Conservation (phyloP, 1,140 invertebrate genomes). For the Drosophila tropicalis region DNA sequence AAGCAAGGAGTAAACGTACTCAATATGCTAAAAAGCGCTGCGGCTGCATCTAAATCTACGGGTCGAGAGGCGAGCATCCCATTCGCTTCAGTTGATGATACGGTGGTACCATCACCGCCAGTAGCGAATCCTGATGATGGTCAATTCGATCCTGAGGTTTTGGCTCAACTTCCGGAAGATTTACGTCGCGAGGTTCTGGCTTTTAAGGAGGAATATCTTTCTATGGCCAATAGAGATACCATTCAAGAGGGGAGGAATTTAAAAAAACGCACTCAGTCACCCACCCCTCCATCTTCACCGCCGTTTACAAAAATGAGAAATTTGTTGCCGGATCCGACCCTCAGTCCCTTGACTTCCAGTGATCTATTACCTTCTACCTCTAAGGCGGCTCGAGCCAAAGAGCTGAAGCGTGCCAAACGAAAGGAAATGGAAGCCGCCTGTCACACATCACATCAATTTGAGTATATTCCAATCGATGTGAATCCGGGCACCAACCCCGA, state of each 20-base stretch:
- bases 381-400: conserved; percentile 29
- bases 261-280: not conserved
- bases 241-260: not conserved
- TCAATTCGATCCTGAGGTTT: conserved; percentile 84
- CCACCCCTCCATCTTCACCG: not conserved
- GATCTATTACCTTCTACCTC: conserved; percentile 71
- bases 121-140: not conserved
- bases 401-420: conserved; percentile 2
- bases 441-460: conserved; percentile 29
- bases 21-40: conserved; percentile 41
- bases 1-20: conserved; percentile 27
- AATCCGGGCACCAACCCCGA: conserved; percentile 9
- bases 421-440: not conserved
- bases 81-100: not conserved
- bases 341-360: conserved; percentile 44
- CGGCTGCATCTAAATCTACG: conserved; percentile 3
- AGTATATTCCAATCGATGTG: conserved; percentile 28
- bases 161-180: conserved; percentile 86
- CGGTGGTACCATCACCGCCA: not conserved
- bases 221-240: not conserved
- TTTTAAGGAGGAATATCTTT: conserved; percentile 39
- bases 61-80: not conserved
- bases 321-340: not conserved
- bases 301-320: not conserved
- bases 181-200: conserved; percentile 86